These are phyloP conservation scores for Xestia xanthographa DNA, from an alignment of 2,888 invertebrate species.

Conservation along the genomic window DNA sequence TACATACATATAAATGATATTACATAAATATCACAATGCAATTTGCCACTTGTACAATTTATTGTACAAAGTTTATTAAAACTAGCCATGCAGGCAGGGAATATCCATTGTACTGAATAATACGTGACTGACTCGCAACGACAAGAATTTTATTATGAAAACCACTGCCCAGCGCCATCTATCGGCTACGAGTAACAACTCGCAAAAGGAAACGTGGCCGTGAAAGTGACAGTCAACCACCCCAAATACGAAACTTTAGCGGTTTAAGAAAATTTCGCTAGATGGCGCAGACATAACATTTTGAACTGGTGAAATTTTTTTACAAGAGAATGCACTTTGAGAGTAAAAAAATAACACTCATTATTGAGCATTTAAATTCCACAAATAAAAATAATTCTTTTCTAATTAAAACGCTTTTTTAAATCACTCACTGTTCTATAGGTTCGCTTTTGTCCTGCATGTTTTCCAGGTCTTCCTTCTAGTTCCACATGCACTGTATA, in stretches of 20 bases:
- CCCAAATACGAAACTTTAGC: background rate
- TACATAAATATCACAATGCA: background rate
- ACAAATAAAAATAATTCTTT: background rate
- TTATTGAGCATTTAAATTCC: background rate
- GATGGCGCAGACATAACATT: conserved; percentile 56
- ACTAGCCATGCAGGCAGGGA: background rate
- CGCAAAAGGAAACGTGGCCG: background rate
- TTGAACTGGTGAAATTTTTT: background rate
- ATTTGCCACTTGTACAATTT: background rate
- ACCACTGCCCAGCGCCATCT: conserved; percentile 34
- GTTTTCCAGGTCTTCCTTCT: conserved; percentile 97
- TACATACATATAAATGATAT: too few relatives aligned
- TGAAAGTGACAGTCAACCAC: too few relatives aligned
- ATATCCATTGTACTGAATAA: background rate
- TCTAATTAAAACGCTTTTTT: background rate
- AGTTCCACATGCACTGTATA: conserved; percentile 98
- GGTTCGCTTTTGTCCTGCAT: conserved; percentile 99
- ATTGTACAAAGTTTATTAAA: background rate
- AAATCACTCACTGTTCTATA: conserved; percentile 96
- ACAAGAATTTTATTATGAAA: background rate
- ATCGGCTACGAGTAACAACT: background rate
- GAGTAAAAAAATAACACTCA: background rate
- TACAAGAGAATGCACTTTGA: background rate
- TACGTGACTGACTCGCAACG: background rate
- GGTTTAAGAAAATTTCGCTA: conserved; percentile 23